Conservation (phyloP, 2,888 invertebrate genomes). For the Chrysina gloriosa region DNA sequence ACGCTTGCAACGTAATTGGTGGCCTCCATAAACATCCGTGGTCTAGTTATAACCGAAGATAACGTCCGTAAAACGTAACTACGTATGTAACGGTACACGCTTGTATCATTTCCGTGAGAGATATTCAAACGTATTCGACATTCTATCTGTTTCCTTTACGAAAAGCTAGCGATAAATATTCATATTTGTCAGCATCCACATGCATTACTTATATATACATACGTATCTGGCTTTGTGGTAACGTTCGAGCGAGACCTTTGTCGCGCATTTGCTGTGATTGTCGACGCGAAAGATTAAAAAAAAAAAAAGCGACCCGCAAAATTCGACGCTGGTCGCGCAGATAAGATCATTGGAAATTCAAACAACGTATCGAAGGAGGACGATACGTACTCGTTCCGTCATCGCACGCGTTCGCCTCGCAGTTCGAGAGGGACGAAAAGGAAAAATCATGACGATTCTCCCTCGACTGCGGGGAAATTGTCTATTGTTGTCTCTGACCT, state of each 20-base stretch:
- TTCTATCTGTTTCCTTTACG: too few species aligned
- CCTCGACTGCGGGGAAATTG: slow-evolving; percentile 56
- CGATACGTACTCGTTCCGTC: slow-evolving; percentile 46
- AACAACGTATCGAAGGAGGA: slow-evolving; percentile 55
- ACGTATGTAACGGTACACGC: too few species aligned
- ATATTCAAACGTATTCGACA: neutral
- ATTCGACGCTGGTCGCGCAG: slow-evolving; percentile 19
- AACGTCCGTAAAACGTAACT: too few species aligned
- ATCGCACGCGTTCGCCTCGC: slow-evolving; percentile 26
- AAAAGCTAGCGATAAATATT: slow-evolving; percentile 30
- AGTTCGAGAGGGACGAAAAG: slow-evolving; percentile 48
- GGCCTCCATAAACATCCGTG: too few species aligned
- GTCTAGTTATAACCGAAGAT: too few species aligned
- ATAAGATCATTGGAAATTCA: slow-evolving; percentile 55
- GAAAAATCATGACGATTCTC: slow-evolving; percentile 56
- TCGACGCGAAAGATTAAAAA: slow-evolving; percentile 42
- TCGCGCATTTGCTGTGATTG: slow-evolving; percentile 30
- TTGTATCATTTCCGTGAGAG: too few species aligned
- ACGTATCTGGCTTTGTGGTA: neutral
- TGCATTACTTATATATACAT: neutral
- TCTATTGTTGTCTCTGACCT: slow-evolving; percentile 59
- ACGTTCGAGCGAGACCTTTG: neutral
- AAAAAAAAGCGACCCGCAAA: slow-evolving; percentile 12
- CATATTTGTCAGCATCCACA: slow-evolving; percentile 6
- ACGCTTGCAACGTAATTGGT: too few species aligned